A percentile compares a stretch with the other conserved stretches of the same genome.
Conservation (phyloP, 2,888 invertebrate genomes). For the Sesia bembeciformis region DNA sequence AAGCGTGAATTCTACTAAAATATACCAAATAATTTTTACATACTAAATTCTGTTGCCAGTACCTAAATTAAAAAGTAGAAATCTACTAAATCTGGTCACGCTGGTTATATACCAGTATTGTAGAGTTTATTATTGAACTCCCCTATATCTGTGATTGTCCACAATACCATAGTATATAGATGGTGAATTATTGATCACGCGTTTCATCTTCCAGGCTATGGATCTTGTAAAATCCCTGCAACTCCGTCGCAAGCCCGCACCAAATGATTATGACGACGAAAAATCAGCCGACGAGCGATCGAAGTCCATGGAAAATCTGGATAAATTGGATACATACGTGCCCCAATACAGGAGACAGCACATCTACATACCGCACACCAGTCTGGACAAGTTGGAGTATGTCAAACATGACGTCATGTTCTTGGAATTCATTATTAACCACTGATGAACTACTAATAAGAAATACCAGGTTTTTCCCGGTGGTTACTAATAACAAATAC, state of each 20-base stretch:
- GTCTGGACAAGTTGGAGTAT: conserved; percentile 74
- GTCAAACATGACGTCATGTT: conserved; percentile 76
- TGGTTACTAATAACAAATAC: no score
- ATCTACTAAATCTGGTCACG: no score
- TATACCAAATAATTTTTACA: no score
- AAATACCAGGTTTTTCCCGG: no score
- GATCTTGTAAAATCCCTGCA: conserved; percentile 78
- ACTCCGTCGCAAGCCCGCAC: conserved; percentile 53
- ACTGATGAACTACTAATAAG: neutral
- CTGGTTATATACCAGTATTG: neutral
- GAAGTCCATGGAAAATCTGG: conserved; percentile 40
- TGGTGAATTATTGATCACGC: neutral
- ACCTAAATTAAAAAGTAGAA: no score
- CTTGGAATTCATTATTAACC: conserved; percentile 67
- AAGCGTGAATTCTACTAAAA: no score
- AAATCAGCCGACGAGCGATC: conserved; percentile 31
- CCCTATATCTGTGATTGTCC: no score
- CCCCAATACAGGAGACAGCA: conserved; percentile 67
- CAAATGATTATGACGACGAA: conserved; percentile 54
- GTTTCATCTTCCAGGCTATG: conserved; percentile 57
- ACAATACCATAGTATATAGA: neutral
- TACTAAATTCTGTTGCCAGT: no score
- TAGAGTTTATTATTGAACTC: neutral
- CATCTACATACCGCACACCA: conserved; percentile 79
- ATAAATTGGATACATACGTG: conserved; percentile 49